These are phyloP conservation scores for Protobothrops mucrosquamatus DNA, from an alignment of 2,113 vertebrate genomes.

Conservation along the genomic window DNA sequence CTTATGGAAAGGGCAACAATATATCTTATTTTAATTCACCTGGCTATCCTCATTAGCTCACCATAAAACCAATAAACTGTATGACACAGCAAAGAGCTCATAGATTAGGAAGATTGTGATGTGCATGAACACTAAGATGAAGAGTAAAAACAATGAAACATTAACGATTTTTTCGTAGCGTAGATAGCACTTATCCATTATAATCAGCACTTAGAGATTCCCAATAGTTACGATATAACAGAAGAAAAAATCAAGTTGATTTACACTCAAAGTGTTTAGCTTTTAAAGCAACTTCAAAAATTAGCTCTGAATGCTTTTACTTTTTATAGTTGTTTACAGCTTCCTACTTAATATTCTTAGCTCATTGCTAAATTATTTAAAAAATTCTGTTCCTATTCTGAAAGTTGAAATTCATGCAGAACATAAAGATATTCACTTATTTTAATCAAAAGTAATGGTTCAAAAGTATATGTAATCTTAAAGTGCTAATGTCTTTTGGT, in stretches of 20 bases:
- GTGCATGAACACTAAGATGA: fast-evolving
- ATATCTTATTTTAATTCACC: conserved; percentile 27
- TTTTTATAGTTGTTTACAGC: background rate
- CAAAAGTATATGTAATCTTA: background rate
- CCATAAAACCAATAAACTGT: conserved; percentile 23
- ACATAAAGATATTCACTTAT: background rate
- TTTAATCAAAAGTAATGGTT: background rate
- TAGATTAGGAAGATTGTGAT: background rate
- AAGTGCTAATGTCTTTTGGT: background rate
- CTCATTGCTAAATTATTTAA: background rate
- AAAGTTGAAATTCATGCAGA: background rate
- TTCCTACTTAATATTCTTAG: background rate
- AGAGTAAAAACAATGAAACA: background rate
- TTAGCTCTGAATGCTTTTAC: background rate
- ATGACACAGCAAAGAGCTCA: conserved; percentile 14
- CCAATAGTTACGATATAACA: background rate
- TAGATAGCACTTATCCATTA: fast-evolving
- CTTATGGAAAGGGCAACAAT: background rate
- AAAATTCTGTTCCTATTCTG: background rate
- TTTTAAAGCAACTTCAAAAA: fast-evolving
- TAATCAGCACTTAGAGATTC: background rate
- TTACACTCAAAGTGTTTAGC: background rate
- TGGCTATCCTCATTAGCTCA: conserved; percentile 8
- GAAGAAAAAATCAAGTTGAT: background rate
- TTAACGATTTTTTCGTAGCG: background rate